These are phyloP conservation scores for Tridacna crocea DNA, from an alignment of 2,888 invertebrate species.

Conservation along the genomic window DNA sequence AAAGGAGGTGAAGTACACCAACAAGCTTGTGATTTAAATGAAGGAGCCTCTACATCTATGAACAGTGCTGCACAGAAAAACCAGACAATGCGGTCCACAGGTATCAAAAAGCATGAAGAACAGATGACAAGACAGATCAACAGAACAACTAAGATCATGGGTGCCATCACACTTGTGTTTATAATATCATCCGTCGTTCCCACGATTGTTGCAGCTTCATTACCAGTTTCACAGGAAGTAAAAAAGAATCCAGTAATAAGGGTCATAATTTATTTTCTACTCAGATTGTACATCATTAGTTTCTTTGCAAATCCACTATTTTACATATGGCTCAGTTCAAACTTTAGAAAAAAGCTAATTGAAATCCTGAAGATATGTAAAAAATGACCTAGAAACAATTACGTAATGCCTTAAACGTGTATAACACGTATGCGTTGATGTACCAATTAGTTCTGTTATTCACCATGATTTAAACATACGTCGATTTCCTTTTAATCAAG, in stretches of 20 bases:
- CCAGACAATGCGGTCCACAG: not conserved
- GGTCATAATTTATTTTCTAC: not conserved
- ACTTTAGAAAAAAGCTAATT: not conserved
- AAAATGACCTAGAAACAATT: too few species aligned
- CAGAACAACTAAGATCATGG: slow-evolving; percentile 9
- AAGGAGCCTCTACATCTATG: not conserved
- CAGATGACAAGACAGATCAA: not conserved
- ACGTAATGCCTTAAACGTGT: too few species aligned
- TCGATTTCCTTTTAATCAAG: too few species aligned
- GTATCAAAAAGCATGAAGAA: not conserved
- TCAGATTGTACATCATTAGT: not conserved
- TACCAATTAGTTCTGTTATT: too few species aligned
- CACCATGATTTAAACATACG: too few species aligned
- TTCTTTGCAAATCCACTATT: not conserved
- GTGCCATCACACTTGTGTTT: not conserved
- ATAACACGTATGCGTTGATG: too few species aligned
- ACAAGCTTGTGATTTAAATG: not conserved
- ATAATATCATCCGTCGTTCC: not conserved
- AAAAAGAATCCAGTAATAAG: not conserved
- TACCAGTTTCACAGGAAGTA: not conserved
- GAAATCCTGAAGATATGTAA: not conserved
- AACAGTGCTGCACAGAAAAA: not conserved
- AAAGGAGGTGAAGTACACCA: not conserved
- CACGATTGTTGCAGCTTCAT: not conserved
- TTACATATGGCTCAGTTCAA: slow-evolving; percentile 6